These are phyloP conservation scores for Dasypus novemcinctus DNA, from an alignment of 2,113 vertebrate genomes.

Conservation along the genomic window DNA sequence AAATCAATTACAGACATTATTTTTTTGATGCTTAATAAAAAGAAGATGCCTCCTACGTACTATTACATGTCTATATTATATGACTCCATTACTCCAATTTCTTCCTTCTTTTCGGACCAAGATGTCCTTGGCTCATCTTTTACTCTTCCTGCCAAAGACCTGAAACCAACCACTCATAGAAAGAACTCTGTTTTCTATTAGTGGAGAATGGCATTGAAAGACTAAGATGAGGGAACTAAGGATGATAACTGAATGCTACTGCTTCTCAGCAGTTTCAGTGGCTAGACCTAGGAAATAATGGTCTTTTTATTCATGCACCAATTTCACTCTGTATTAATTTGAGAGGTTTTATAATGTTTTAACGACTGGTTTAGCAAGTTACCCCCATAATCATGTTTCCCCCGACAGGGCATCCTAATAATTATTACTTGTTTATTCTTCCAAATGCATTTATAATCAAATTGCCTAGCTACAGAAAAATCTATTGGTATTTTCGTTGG, in stretches of 20 bases:
- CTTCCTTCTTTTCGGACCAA: neutral
- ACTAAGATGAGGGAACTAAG: fast-evolving
- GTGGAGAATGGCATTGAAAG: neutral
- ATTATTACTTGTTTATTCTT: neutral
- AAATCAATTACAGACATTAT: neutral
- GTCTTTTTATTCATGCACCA: neutral
- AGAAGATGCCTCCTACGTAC: too few species aligned
- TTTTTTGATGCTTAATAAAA: neutral
- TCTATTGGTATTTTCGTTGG: neutral
- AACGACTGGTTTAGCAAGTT: neutral
- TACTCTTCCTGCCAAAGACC: too few species aligned
- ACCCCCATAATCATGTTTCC: neutral
- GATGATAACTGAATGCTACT: fast-evolving
- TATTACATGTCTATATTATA: neutral
- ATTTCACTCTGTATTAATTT: neutral
- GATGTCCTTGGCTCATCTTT: neutral
- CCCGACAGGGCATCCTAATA: neutral
- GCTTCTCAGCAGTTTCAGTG: neutral
- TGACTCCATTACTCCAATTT: neutral
- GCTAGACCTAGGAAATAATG: fast-evolving
- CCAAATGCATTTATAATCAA: neutral
- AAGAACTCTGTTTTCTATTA: neutral
- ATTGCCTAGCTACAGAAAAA: neutral
- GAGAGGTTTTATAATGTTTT: neutral
- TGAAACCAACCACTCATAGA: neutral